Evolutionary conservation across 2,888 invertebrate species (phyloP), one percentile per base, ranked within the genome.

Genomic region (Itoplectis maculator): DNA sequence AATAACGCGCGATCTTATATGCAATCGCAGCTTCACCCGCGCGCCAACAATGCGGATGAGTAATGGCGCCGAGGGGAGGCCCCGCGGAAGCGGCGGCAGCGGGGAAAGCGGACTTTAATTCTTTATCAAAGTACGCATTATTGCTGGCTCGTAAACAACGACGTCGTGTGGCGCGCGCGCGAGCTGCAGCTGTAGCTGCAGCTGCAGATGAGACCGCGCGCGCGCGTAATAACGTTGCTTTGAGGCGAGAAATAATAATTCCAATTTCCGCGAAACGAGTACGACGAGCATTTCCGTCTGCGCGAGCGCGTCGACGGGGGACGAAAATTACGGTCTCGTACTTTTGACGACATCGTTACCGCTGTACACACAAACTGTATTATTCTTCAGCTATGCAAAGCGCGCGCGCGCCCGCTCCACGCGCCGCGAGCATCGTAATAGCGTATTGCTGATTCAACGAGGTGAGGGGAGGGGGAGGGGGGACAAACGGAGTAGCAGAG

Each of bases 101-200:
- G 20, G 5, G 15, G 20, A 63, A 42, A 63, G 37, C 56, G 42
- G 13, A 37, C 47, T 61, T 40, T 18, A 61, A 18, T 61, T 54
- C 23, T 54, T 49, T 61, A 29, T 69, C 23, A n/a, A 61, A 42
- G 47, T n/a, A 11, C n/a, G 61, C 40, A 63, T 70, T 77, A 77
- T 61, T 65, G 45, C 20, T 45, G 37, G 45, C 9, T 56, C 72
- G 63, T 78, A 56, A 78, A 78, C 20, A 65, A 37, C 35, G 42
- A 23, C 45, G 23, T 18, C 37, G 23, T 20, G 8, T 13, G 20
- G 23, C 13, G 4, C 23, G 45, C 3, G n/a, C n/a, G 23, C 15
- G 35, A 15, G 37, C 61, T 9, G 18, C n/a, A n/a, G n/a, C n/a
- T n/a, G n/a, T n/a, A n/a, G n/a, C n/a, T n/a, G n/a, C n/a, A n/a